Conservation (phyloP, 2,113 vertebrate species). For the Rutilus rutilus region DNA sequence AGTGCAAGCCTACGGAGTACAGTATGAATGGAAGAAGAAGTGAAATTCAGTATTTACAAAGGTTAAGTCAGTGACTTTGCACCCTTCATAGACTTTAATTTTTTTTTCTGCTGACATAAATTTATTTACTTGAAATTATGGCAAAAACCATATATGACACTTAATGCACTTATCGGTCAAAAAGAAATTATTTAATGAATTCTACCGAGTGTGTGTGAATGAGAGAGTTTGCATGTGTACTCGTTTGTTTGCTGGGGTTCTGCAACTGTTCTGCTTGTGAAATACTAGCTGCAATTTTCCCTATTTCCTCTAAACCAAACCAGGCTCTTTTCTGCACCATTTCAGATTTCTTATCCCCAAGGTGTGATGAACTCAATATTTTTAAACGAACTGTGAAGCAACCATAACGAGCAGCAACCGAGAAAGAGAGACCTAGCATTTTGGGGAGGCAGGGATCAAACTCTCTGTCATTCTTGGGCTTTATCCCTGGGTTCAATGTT, state of each 20-base stretch:
- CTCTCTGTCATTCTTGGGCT: slow-evolving; percentile 69
- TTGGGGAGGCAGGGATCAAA: slow-evolving; percentile 46
- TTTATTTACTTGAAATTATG: slow-evolving; percentile 76
- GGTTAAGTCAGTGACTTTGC: slow-evolving; percentile 74
- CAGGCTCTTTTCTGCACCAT: slow-evolving; percentile 46
- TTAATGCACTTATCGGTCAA: slow-evolving; percentile 73
- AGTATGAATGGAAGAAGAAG: slow-evolving; percentile 56
- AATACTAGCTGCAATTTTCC: slow-evolving; percentile 59
- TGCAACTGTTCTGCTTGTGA: slow-evolving; percentile 57
- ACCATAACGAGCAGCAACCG: slow-evolving; percentile 68
- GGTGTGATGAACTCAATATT: slow-evolving; percentile 61
- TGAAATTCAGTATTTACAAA: slow-evolving; percentile 78
- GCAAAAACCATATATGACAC: slow-evolving; percentile 68
- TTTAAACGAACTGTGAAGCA: slow-evolving; percentile 77
- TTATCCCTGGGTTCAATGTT: slow-evolving; percentile 73
- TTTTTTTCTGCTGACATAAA: slow-evolving; percentile 66
- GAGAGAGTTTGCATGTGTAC: slow-evolving; percentile 74
- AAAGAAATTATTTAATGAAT: slow-evolving; percentile 64
- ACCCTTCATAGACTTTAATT: slow-evolving; percentile 69
- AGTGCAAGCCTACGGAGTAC: slow-evolving; percentile 44
- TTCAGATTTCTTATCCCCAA: slow-evolving; percentile 48
- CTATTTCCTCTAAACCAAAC: slow-evolving; percentile 51
- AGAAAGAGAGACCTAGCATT: slow-evolving; percentile 67
- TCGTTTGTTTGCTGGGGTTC: slow-evolving; percentile 69
- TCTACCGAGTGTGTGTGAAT: slow-evolving; percentile 58